These are phyloP conservation scores for Ailurus styani DNA, from an alignment of 2,113 vertebrate genomes.

Conservation along the genomic window DNA sequence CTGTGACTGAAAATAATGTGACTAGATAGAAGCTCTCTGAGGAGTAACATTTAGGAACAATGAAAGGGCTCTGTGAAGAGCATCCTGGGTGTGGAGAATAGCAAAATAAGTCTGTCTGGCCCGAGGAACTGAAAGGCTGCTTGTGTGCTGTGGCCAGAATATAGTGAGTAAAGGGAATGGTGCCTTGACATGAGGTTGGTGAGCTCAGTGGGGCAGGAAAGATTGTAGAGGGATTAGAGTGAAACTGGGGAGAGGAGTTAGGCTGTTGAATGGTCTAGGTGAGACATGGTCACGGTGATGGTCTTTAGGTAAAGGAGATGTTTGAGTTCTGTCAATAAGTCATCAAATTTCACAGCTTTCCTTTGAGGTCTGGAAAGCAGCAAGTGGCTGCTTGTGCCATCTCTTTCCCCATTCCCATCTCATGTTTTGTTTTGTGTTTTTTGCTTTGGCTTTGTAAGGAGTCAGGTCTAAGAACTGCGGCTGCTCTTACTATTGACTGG, in stretches of 20 bases:
- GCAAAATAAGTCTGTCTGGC: background rate
- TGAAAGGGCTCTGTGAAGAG: background rate
- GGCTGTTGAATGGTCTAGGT: background rate
- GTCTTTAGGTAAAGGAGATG: background rate
- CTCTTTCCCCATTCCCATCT: background rate
- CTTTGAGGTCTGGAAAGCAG: background rate
- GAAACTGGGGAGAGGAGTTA: background rate
- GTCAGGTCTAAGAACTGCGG: background rate
- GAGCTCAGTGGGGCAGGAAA: background rate
- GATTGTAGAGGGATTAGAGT: background rate
- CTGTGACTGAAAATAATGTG: background rate
- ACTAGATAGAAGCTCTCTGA: background rate
- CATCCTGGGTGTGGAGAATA: background rate
- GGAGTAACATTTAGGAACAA: background rate
- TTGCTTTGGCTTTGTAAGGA: constrained; percentile 2
- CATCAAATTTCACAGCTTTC: background rate
- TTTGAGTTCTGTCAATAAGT: background rate
- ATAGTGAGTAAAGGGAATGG: background rate
- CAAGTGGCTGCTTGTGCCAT: background rate
- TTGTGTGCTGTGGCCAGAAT: background rate
- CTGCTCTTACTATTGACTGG: background rate
- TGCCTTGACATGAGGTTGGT: background rate
- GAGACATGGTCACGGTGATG: background rate
- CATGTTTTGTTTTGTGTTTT: background rate
- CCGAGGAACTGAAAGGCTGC: background rate